Conservation (phyloP, 1,140 invertebrate species). For the Zaprionus tsacasi region DNA sequence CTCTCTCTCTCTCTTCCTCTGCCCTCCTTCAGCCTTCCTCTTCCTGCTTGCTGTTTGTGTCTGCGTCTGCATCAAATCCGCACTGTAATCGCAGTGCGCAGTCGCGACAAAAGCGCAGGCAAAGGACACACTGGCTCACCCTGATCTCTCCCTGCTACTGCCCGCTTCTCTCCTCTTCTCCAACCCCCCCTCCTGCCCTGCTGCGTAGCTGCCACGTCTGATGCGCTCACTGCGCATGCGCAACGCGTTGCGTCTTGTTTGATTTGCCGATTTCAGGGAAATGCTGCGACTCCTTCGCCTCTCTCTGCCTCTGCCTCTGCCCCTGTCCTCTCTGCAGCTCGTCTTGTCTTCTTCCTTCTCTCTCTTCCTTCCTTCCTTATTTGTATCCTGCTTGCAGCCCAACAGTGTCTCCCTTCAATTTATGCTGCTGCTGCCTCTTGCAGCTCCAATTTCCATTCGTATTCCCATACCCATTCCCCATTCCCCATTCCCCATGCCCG, state of each 20-base stretch:
- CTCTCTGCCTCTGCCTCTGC: neutral
- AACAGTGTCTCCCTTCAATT: neutral
- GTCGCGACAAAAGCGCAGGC: neutral
- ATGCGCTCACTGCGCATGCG: conserved; percentile 65
- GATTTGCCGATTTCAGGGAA: conserved; percentile 77
- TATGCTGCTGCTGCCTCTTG: neutral
- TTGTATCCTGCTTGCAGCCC: conserved; percentile 1
- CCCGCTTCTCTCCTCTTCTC: neutral
- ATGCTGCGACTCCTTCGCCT: conserved; percentile 7
- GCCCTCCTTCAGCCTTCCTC: neutral
- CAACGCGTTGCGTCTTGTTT: conserved; percentile 80
- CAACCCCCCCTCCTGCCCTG: neutral
- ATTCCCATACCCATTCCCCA: neutral
- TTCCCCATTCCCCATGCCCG: neutral
- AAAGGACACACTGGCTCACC: conserved; percentile 20
- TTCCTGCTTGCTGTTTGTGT: neutral
- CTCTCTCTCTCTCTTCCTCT: neutral
- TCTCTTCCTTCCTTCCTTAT: no score
- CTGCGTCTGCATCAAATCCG: conserved; percentile 16
- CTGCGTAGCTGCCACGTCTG: neutral
- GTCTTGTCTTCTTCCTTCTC: no score
- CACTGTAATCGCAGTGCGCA: conserved; percentile 19
- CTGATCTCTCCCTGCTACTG: neutral
- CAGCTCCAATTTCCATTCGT: neutral
- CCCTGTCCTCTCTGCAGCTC: neutral